phyloP scores from a whole-genome alignment of 2,113 vertebrate genomes.

The Notarius quadriscutis region DNA sequence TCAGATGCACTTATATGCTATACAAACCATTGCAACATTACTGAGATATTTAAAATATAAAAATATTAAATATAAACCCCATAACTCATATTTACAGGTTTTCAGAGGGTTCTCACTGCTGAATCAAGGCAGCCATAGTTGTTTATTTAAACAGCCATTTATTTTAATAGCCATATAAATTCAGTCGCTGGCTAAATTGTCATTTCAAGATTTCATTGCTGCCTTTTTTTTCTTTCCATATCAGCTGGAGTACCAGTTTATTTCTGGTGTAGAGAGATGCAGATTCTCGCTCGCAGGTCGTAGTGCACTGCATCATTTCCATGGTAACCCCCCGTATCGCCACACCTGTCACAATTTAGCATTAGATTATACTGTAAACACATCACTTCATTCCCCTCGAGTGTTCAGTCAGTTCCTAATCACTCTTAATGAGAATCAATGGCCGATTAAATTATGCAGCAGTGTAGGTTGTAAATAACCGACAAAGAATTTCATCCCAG shows the following conservation, averaged over 20 bases:
- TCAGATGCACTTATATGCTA: neutral
- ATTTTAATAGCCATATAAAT: constrained; percentile 22
- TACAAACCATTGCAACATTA: constrained; percentile 6
- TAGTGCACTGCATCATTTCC: constrained; percentile 40
- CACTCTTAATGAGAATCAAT: neutral
- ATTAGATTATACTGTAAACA: constrained; percentile 22
- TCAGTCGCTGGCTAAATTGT: neutral
- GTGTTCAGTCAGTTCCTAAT: neutral
- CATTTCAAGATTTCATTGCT: neutral
- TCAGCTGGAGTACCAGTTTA: constrained; percentile 13
- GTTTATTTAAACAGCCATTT: constrained; percentile 29
- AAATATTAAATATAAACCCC: neutral
- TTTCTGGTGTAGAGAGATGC: neutral
- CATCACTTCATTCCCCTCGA: constrained; percentile 5
- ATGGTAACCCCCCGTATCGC: constrained; percentile 41
- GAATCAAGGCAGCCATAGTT: constrained; percentile 36
- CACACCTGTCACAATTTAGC: constrained; percentile 5
- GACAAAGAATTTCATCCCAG: constrained; percentile 8
- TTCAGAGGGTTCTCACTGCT: neutral
- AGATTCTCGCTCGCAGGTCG: constrained; percentile 21
- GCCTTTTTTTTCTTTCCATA: neutral
- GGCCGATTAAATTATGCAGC: constrained; percentile 4
- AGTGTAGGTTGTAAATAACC: constrained; percentile 12
- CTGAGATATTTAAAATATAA: constrained; percentile 25
- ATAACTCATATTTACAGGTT: neutral